phyloP scores from a whole-genome alignment of 2,888 invertebrate genomes.

The Clusia tigrina region DNA sequence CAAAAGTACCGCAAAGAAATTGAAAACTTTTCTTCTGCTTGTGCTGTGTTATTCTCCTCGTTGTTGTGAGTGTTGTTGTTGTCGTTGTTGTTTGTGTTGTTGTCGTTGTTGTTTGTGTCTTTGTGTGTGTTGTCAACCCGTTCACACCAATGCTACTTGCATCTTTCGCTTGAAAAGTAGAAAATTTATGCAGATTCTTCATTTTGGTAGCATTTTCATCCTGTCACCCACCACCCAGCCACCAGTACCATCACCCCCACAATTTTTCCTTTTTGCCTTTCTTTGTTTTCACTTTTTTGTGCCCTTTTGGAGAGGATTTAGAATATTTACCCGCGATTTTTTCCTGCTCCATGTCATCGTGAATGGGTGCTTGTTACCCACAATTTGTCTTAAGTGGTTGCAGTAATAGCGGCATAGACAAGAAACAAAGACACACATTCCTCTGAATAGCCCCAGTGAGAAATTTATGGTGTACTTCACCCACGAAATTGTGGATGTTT shows the following conservation, averaged over 20 bases:
- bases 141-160: slow-evolving; percentile 40
- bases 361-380: slow-evolving; percentile 53
- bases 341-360: slow-evolving; percentile 26
- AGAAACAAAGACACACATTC: too few species aligned
- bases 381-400: slow-evolving; percentile 60
- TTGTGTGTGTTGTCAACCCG: slow-evolving; percentile 20
- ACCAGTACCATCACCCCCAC: too few species aligned
- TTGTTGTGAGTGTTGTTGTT: slow-evolving; percentile 1
- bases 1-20: slow-evolving; percentile 43
- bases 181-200: slow-evolving; percentile 44
- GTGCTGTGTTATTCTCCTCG: background rate
- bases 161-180: slow-evolving; percentile 32
- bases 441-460: too few species aligned
- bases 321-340: slow-evolving; percentile 31
- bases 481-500: too few species aligned
- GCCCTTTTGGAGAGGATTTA: slow-evolving; percentile 21
- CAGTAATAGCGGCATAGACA: slow-evolving; percentile 29
- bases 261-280: slow-evolving; percentile 29
- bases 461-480: too few species aligned
- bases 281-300: slow-evolving; percentile 19
- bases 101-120: too few species aligned
- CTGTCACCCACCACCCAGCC: too few species aligned
- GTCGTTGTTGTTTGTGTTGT: background rate
- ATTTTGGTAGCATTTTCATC: slow-evolving; percentile 33
- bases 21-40: slow-evolving; percentile 29